These are phyloP conservation scores for Drosophila pegasa DNA, from an alignment of 2,888 invertebrate species.

Conservation along the genomic window DNA sequence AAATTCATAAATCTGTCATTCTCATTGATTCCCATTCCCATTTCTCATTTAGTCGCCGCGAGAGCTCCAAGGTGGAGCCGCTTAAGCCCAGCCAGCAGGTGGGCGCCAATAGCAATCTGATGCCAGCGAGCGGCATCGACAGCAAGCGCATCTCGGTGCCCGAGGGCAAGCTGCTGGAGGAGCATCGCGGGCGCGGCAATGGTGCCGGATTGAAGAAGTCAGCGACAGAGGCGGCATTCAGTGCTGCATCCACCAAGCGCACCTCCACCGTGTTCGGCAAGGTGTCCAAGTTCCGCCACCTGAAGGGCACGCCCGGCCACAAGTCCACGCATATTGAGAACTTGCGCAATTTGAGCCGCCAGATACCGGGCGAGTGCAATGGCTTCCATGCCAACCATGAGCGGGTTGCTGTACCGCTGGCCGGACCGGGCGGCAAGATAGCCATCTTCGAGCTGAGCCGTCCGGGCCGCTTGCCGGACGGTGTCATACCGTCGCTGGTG, in stretches of 20 bases:
- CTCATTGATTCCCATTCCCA: neutral
- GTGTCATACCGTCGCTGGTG: constrained; percentile 93
- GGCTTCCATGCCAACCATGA: constrained; percentile 95
- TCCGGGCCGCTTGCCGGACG: constrained; percentile 91
- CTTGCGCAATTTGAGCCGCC: constrained; percentile 94
- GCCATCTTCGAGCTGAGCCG: constrained; percentile 93
- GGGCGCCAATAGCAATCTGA: constrained; percentile 83
- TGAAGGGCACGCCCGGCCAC: constrained; percentile 95
- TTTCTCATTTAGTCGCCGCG: constrained; percentile 86
- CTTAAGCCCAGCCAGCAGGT: constrained; percentile 84
- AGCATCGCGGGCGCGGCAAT: constrained; percentile 82
- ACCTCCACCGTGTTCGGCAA: constrained; percentile 95
- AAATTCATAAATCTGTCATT: too few relatives aligned
- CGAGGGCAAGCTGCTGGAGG: constrained; percentile 82
- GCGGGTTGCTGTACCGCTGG: constrained; percentile 95
- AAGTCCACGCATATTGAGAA: constrained; percentile 97
- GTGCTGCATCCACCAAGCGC: constrained; percentile 89
- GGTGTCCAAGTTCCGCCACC: constrained; percentile 96
- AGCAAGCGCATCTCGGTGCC: constrained; percentile 83
- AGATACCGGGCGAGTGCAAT: constrained; percentile 97
- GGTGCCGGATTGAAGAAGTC: constrained; percentile 83
- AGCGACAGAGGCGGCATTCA: constrained; percentile 84
- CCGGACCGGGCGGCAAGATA: constrained; percentile 95
- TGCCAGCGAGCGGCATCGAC: constrained; percentile 53
- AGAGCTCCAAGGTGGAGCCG: constrained; percentile 85